Conservation (phyloP, 2,113 vertebrate genomes). For the Echinops telfairi region DNA sequence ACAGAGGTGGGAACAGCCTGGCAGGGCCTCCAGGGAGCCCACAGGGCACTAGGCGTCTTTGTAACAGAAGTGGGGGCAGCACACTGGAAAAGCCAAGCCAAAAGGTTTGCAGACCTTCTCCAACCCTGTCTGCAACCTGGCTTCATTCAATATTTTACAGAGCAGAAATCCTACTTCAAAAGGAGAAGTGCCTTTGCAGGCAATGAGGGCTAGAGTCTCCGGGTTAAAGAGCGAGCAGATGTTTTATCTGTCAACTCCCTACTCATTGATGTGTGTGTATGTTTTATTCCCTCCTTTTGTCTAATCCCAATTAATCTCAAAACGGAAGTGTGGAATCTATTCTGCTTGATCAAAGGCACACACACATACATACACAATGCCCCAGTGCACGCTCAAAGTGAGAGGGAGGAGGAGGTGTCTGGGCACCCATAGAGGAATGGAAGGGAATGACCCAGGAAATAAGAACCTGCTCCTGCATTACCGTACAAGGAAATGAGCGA, state of each 20-base stretch:
- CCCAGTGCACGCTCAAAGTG: accelerated
- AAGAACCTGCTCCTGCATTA: background rate
- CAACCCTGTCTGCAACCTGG: background rate
- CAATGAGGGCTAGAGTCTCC: background rate
- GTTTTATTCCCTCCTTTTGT: background rate
- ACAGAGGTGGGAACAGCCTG: background rate
- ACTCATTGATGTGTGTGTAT: too few relatives aligned
- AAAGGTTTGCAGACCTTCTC: background rate
- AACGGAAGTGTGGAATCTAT: background rate
- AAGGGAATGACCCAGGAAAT: too few relatives aligned
- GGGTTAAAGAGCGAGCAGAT: background rate
- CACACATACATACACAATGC: too few relatives aligned
- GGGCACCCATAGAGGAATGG: too few relatives aligned
- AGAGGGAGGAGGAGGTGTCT: too few relatives aligned
- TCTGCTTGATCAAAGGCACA: constrained; percentile 12
- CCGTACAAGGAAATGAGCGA: background rate
- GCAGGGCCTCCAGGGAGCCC: background rate
- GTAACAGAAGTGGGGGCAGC: constrained; percentile 24
- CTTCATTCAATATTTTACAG: constrained; percentile 44
- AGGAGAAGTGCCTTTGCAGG: background rate
- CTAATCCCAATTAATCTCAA: constrained; percentile 53
- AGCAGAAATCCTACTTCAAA: constrained; percentile 41
- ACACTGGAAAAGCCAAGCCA: constrained; percentile 54
- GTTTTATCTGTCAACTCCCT: background rate
- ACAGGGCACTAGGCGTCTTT: background rate